Conservation (phyloP, 30 jellyfish, hydroid and myxozoan genomes). For the Hydra vulgaris region DNA sequence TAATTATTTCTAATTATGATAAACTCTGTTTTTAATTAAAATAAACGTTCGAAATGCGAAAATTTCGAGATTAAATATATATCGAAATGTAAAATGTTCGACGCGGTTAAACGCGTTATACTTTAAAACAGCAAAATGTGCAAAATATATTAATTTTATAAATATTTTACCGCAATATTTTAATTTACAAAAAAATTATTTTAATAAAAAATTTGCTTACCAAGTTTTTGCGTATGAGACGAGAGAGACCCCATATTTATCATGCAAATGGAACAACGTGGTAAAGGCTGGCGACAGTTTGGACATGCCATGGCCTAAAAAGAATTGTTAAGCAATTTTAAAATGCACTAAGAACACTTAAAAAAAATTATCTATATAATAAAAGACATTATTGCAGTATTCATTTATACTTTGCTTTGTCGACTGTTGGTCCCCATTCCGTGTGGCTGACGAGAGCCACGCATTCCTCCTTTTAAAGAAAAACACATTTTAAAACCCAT, state of each 20-base stretch:
- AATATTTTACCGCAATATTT: neutral
- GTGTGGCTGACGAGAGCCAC: conserved; percentile 55
- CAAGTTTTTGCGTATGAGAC: conserved; percentile 61
- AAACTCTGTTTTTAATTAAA: too few relatives aligned
- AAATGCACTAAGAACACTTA: neutral
- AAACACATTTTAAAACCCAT: too few relatives aligned
- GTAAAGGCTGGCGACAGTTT: conserved; percentile 85
- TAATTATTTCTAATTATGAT: too few relatives aligned
- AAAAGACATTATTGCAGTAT: neutral
- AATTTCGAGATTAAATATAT: neutral
- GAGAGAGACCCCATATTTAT: conserved; percentile 94
- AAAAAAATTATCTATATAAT: neutral
- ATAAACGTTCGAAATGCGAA: too few relatives aligned
- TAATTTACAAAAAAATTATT: neutral
- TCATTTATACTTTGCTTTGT: conserved; percentile 13
- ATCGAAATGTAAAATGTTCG: conserved; percentile 1
- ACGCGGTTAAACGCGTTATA: neutral
- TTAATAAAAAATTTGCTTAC: conserved; percentile 20
- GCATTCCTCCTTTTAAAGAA: conserved; percentile 56
- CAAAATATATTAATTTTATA: neutral
- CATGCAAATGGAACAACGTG: conserved; percentile 87
- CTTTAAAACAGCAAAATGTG: neutral
- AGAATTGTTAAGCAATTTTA: neutral
- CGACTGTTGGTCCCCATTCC: conserved; percentile 20
- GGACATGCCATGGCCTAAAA: conserved; percentile 94